phyloP scores from a whole-genome alignment of 2,797 vertebrate species.

The Manis javanica region DNA sequence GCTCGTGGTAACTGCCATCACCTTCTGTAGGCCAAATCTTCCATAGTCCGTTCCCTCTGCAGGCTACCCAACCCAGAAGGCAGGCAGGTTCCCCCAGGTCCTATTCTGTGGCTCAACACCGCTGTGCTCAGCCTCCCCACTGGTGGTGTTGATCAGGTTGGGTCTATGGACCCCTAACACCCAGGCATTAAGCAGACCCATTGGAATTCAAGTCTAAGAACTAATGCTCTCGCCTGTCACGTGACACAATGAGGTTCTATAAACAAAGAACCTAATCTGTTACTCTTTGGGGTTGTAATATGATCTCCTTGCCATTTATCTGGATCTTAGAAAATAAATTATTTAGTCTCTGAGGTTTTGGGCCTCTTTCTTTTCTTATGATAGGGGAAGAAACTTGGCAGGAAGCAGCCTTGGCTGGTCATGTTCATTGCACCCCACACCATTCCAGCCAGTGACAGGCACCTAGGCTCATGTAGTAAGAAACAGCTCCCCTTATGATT shows the following conservation, averaged over 20 bases:
- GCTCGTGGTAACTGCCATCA: too few relatives aligned
- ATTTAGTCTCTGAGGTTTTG: neutral
- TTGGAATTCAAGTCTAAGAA: neutral
- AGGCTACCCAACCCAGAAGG: neutral
- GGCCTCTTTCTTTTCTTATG: neutral
- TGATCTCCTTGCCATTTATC: neutral
- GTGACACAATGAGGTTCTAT: neutral
- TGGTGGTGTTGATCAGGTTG: neutral
- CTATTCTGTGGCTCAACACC: neutral
- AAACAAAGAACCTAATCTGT: neutral
- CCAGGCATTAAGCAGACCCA: neutral
- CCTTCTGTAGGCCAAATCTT: neutral
- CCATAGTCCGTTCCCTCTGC: neutral
- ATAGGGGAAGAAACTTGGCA: neutral
- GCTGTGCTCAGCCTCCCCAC: neutral
- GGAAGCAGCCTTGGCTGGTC: neutral
- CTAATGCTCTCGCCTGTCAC: neutral
- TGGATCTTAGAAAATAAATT: neutral
- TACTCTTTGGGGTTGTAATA: neutral
- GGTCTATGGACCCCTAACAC: fast-evolving
- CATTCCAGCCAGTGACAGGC: fast-evolving
- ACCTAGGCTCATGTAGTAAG: neutral
- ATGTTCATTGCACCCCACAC: fast-evolving
- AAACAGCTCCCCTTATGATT: neutral
- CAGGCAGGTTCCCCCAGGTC: neutral